Percentiles rank a stretch among this genome's conserved stretches.
Evolutionary conservation across 2,113 vertebrate species (phyloP).

Genomic region (Eidolon helvum): DNA sequence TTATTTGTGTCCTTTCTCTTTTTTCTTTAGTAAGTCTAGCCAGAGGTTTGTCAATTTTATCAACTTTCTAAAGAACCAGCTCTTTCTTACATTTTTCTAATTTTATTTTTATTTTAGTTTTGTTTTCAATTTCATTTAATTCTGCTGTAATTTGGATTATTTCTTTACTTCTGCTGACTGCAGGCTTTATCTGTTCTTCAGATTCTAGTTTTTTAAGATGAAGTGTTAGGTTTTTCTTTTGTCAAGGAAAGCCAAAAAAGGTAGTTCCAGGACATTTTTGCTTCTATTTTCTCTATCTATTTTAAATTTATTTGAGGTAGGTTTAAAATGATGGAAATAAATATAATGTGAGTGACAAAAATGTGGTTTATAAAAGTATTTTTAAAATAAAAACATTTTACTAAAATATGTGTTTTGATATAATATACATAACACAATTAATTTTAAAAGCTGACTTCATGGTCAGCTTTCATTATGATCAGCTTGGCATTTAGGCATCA

Average conservation of each 20-base stretch:
- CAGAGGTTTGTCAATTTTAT: too few relatives aligned
- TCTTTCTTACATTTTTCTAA: too few relatives aligned
- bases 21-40: too few relatives aligned
- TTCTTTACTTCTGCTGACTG: too few relatives aligned
- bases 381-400: background rate
- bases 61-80: too few relatives aligned
- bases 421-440: conserved; percentile 19
- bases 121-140: too few relatives aligned
- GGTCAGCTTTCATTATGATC: background rate
- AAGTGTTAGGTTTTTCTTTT: too few relatives aligned
- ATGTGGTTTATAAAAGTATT: background rate
- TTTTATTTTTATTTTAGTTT: too few relatives aligned
- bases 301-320: background rate
- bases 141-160: too few relatives aligned
- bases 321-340: background rate
- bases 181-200: too few relatives aligned
- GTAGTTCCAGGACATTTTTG: background rate
- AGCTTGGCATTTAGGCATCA: background rate
- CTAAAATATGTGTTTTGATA: background rate
- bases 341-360: background rate
- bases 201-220: too few relatives aligned
- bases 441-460: background rate
- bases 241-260: background rate
- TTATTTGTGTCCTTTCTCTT: too few relatives aligned
- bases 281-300: background rate